Conservation (phyloP, 2,113 vertebrate species). For the Dipodomys stephensi region DNA sequence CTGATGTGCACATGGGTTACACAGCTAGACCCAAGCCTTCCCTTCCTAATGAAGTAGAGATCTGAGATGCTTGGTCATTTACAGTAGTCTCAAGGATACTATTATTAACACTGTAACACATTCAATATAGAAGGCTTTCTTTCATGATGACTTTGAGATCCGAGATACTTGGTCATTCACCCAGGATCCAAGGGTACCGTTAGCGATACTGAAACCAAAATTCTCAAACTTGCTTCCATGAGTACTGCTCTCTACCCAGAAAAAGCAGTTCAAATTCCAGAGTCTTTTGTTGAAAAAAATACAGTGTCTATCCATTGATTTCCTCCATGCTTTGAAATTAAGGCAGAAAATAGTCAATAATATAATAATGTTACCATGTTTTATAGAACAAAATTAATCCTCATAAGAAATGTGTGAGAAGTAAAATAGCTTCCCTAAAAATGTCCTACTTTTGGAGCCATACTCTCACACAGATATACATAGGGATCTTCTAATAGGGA, state of each 20-base stretch:
- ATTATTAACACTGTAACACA: not conserved
- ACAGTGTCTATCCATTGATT: not conserved
- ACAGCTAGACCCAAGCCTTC: not conserved
- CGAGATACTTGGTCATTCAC: not conserved
- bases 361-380: not conserved
- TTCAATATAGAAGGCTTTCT: not conserved
- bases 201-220: not conserved
- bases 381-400: not conserved
- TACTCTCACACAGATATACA: not conserved
- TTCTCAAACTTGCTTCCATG: not conserved
- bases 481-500: not conserved
- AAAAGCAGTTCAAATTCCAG: not conserved
- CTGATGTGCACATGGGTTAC: not conserved
- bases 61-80: not conserved
- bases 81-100: not conserved
- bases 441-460: too few species aligned
- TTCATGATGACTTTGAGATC: not conserved
- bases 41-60: not conserved
- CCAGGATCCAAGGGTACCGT: not conserved
- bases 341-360: not conserved
- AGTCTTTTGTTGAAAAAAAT: too few species aligned
- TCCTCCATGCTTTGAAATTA: not conserved
- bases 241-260: not conserved
- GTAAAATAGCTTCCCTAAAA: too few species aligned
- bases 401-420: too few species aligned